A percentile compares a stretch with the other conserved stretches of the same genome.
Conservation (phyloP, 2,797 vertebrate species). For the Liparis tanakae region DNA sequence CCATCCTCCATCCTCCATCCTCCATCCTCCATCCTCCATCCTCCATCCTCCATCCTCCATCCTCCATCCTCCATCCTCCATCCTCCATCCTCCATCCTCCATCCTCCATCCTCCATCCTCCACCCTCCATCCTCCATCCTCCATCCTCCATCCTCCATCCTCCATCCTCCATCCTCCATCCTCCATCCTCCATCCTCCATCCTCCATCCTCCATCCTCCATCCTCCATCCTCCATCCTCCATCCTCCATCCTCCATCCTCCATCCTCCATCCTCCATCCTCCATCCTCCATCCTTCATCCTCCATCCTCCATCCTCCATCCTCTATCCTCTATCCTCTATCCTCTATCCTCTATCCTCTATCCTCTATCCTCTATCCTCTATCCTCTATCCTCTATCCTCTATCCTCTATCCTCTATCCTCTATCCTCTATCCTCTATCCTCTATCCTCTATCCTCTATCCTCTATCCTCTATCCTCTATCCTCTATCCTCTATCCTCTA, state of each 20-base stretch:
- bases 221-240: neutral
- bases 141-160: neutral
- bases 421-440: neutral
- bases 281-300: neutral
- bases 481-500: fast-evolving
- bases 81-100: neutral
- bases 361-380: neutral
- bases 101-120: conserved; percentile 1
- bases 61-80: neutral
- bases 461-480: neutral
- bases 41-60: neutral
- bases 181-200: neutral
- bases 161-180: neutral
- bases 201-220: neutral
- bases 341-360: neutral
- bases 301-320: neutral
- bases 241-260: neutral
- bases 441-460: neutral
- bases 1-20: neutral
- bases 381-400: conserved; percentile 1
- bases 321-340: neutral
- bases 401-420: neutral
- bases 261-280: neutral
- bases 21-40: neutral
- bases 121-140: neutral